Conservation (phyloP, 1,140 invertebrate species). For the Asbolus verrucosus region DNA sequence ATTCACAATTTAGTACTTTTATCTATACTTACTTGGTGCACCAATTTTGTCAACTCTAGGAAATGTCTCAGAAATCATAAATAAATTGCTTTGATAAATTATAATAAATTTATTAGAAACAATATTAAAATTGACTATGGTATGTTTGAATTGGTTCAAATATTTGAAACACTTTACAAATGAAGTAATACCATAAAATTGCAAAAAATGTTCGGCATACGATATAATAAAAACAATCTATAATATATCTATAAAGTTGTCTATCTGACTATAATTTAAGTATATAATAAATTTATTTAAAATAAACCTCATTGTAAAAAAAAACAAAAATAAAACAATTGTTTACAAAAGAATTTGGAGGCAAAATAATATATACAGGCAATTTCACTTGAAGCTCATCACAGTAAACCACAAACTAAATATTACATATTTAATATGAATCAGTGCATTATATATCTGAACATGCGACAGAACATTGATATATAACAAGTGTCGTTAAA, state of each 20-base stretch:
- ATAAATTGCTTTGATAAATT: conserved; percentile 41
- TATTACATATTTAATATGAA: conserved; percentile 64
- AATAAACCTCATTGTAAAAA: conserved; percentile 59
- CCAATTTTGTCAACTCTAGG: too few species aligned
- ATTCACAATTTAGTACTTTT: too few species aligned
- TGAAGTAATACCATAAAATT: conserved; percentile 57
- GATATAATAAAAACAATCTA: conserved; percentile 56
- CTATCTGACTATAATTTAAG: conserved; percentile 63
- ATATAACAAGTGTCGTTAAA: conserved; percentile 61
- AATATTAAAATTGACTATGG: conserved; percentile 63
- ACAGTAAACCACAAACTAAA: conserved; percentile 65
- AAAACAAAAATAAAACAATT: conserved; percentile 55
- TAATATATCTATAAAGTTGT: conserved; percentile 60
- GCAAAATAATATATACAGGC: conserved; percentile 61
- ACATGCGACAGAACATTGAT: conserved; percentile 63
- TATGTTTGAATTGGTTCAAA: conserved; percentile 58
- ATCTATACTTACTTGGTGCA: too few species aligned
- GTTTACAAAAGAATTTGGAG: conserved; percentile 56
- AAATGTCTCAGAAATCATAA: neutral
- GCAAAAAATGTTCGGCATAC: conserved; percentile 33
- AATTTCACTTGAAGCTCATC: conserved; percentile 64
- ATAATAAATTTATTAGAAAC: conserved; percentile 62
- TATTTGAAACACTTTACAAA: conserved; percentile 54
- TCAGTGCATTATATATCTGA: conserved; percentile 64
- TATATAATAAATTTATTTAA: conserved; percentile 62